phyloP scores from a whole-genome alignment of 2,797 vertebrate species.

The Salmo trutta region DNA sequence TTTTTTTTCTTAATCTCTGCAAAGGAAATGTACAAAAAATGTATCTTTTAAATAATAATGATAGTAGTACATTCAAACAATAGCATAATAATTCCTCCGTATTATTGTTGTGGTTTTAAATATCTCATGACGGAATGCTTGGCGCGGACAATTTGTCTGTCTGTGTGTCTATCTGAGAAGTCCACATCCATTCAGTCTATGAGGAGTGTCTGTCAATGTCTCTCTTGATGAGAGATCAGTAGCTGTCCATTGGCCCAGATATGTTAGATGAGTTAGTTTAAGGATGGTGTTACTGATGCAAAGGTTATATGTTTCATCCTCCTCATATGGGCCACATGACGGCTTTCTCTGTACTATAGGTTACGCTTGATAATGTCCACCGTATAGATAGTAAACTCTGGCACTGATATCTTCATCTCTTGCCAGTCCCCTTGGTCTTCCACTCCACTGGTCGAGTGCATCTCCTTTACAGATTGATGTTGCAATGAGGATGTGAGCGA shows the following conservation, averaged over 20 bases:
- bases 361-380: background rate
- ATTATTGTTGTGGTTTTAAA: conserved; percentile 75
- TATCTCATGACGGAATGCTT: conserved; percentile 67
- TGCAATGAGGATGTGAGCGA: conserved; percentile 13
- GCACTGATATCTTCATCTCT: background rate
- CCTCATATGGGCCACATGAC: background rate
- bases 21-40: conserved; percentile 73
- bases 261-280: background rate
- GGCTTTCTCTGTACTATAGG: background rate
- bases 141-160: conserved; percentile 33
- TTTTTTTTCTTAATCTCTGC: conserved; percentile 66
- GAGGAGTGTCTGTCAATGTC: background rate
- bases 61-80: conserved; percentile 77
- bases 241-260: conserved; percentile 22
- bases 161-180: conserved; percentile 11
- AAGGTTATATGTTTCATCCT: background rate
- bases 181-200: conserved; percentile 24
- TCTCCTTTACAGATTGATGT: background rate
- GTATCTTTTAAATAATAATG: conserved; percentile 79
- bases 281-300: background rate
- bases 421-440: background rate
- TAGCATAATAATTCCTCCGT: conserved; percentile 71
- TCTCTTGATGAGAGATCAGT: conserved; percentile 43
- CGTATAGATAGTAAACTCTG: background rate
- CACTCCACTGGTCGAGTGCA: background rate